Evolutionary conservation across 2,888 invertebrate species (phyloP), one percentile per base, ranked within the genome.

Genomic region (Pherbina coryleti): DNA sequence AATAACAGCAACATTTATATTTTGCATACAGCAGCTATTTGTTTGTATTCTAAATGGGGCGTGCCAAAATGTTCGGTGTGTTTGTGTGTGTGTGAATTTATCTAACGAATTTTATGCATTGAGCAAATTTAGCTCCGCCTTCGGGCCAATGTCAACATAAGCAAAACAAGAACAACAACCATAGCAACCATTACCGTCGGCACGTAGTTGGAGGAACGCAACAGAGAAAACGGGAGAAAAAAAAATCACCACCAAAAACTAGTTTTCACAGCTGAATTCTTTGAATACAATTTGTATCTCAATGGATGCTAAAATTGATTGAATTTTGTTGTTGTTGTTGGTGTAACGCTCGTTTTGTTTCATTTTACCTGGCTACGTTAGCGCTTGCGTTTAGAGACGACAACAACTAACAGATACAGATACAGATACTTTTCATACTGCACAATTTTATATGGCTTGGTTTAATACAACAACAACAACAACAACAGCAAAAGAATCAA

Each of bases 21-120:
- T 22, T n/a, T 19, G 55, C 55, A 22, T 44, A 44, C 44, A 55
- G 55, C 55, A 55, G 55, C 55, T 22, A 55, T 55, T 55, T 85
- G 85, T 85, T 85, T 85, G 81, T 85, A 84, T 85, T 86, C 85
- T 86, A 86, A 86, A 85, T 86, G 85, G 86, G 86, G 86, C 86
- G 86, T 86, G 86, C 84, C 86, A 84, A 83, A 80, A 80, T 37
- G 31, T 66, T 34, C 5, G 28, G 67, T 22, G 37, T 34, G 9
- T 49, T 0, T 67, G 44, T 34, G 44, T 34, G 44, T 57, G 37
- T 57, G 55, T 19, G 37, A 28, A 64, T 31, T 51, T 53, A 75
- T 67, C 53, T 75, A 55, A 60, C 70, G 60, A 67, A 60, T 51
- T 11, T 78, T 67, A 44, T 53, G 34, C 25, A 25, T 66, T 60